These are phyloP conservation scores for Perognathus longimembris DNA, from an alignment of 2,113 vertebrate genomes.

Conservation along the genomic window DNA sequence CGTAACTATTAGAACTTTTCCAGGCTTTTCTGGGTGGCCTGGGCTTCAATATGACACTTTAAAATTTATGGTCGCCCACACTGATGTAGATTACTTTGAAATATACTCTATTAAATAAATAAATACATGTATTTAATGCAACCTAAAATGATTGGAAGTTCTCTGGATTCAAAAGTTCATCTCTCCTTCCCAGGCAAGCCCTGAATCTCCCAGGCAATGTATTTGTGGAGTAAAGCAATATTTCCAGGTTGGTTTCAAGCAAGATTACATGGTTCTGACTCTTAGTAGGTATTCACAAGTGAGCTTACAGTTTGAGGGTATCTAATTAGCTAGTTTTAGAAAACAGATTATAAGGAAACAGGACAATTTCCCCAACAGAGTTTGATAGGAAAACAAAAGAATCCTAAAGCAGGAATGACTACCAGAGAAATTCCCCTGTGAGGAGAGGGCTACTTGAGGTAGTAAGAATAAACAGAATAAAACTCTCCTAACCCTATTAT, in stretches of 20 bases:
- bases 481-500: background rate
- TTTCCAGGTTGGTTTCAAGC: background rate
- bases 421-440: background rate
- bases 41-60: background rate
- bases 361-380: rapidly evolving
- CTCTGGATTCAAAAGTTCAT: background rate
- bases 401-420: too few species aligned
- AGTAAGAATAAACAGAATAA: background rate
- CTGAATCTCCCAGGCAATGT: background rate
- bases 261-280: background rate
- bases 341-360: background rate
- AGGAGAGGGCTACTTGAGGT: background rate
- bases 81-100: background rate
- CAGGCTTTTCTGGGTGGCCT: background rate
- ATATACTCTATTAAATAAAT: background rate
- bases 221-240: background rate
- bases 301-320: background rate
- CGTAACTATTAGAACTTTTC: background rate
- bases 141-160: background rate
- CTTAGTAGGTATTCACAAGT: background rate
- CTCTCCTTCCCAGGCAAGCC: background rate
- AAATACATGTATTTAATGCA: background rate
- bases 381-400: background rate
- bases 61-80: background rate
- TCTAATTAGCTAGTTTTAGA: background rate